Conservation (phyloP, 1,140 invertebrate species). For the Zaprionus vittiger region DNA sequence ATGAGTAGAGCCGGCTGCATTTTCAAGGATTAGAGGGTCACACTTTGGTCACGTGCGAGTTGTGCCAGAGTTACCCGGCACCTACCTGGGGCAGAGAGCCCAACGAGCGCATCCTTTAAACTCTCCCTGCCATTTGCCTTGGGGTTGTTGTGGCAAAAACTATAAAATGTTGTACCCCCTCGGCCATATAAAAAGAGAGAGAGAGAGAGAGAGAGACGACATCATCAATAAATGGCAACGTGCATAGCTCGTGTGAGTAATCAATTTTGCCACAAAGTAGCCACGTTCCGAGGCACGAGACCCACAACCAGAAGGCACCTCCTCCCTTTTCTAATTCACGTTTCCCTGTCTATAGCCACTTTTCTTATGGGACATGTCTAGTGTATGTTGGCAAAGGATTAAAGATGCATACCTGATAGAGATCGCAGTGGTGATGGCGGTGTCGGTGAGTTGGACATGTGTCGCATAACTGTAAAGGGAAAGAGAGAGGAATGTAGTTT, state of each 20-base stretch:
- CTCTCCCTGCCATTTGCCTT: constrained; percentile 15
- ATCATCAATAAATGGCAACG: constrained; percentile 59
- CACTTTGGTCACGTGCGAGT: constrained; percentile 73
- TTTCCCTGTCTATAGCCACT: neutral
- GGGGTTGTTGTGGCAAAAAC: constrained; percentile 49
- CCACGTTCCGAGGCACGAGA: constrained; percentile 67
- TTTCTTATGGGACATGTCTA: constrained; percentile 53
- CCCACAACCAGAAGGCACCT: constrained; percentile 1
- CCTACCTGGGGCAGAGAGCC: constrained; percentile 45
- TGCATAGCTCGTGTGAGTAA: constrained; percentile 70
- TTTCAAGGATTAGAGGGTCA: constrained; percentile 33
- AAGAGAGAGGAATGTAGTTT: constrained; percentile 16
- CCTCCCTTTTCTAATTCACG: neutral
- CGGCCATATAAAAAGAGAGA: neutral
- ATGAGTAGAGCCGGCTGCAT: constrained; percentile 15
- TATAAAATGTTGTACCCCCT: constrained; percentile 43
- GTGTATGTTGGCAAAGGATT: constrained; percentile 75
- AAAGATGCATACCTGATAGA: constrained; percentile 74
- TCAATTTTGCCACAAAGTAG: constrained; percentile 81
- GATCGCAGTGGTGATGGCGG: constrained; percentile 80
- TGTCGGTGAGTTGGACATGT: constrained; percentile 82
- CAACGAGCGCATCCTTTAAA: constrained; percentile 22
- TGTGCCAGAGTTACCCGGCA: constrained; percentile 7
- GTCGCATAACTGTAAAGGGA: constrained; percentile 77
- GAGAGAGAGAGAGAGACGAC: constrained; percentile 8